Conservation (phyloP, 2,797 vertebrate species). For the Syngnathus rostellatus region DNA sequence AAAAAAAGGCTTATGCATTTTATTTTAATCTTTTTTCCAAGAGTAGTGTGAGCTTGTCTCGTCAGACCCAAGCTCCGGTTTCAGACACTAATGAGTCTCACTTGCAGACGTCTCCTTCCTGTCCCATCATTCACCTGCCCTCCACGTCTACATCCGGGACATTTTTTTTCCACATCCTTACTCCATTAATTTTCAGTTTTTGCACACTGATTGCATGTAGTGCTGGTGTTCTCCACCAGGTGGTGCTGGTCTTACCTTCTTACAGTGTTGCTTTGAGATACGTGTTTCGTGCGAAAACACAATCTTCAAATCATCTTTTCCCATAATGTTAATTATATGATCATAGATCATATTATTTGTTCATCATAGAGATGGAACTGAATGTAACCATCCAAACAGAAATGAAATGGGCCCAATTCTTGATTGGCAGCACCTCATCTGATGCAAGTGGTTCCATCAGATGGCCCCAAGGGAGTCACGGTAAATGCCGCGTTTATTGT, state of each 20-base stretch:
- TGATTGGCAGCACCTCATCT: slow-evolving; percentile 1
- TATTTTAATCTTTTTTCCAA: not conserved
- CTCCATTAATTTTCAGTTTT: not conserved
- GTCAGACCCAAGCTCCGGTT: slow-evolving; percentile 44
- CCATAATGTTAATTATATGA: no score
- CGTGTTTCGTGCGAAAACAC: no score
- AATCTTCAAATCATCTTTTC: no score
- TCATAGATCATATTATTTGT: no score
- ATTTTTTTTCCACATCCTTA: not conserved
- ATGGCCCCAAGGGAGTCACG: not conserved
- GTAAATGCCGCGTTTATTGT: not conserved
- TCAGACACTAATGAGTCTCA: not conserved
- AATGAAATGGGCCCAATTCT: slow-evolving; percentile 35
- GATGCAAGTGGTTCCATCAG: not conserved
- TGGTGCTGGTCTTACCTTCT: not conserved
- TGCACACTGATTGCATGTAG: not conserved
- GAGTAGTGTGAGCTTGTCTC: slow-evolving; percentile 43
- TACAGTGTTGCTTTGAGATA: not conserved
- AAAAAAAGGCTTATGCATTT: slow-evolving; percentile 1
- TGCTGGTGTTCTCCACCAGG: not conserved
- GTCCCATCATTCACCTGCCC: not conserved
- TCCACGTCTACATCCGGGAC: not conserved
- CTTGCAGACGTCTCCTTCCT: not conserved
- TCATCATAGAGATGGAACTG: not conserved
- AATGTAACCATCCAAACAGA: not conserved